Conservation (phyloP, 2,113 vertebrate genomes). For the Nothoprocta pentlandii region DNA sequence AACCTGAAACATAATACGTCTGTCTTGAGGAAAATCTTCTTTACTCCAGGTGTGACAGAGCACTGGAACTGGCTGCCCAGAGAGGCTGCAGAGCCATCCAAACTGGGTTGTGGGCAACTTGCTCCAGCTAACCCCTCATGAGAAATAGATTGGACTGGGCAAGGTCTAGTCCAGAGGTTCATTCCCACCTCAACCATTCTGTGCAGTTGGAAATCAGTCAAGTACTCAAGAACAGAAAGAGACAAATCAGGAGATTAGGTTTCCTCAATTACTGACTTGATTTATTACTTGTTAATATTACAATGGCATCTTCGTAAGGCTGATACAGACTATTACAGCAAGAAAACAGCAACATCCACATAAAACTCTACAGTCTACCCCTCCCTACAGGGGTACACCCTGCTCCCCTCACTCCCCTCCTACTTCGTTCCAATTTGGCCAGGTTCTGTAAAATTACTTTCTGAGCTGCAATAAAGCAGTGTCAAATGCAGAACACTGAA, state of each 20-base stretch:
- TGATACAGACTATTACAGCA: not conserved
- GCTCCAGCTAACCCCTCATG: not conserved
- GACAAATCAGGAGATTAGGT: rapidly evolving
- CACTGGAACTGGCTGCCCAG: not conserved
- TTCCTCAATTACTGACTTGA: not conserved
- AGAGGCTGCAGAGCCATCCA: not conserved
- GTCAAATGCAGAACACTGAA: not conserved
- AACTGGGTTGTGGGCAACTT: not conserved
- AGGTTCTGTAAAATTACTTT: not conserved
- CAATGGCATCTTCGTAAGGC: not conserved
- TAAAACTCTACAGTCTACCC: not conserved
- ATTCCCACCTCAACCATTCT: not conserved
- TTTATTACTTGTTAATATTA: not conserved
- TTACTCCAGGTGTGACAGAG: not conserved
- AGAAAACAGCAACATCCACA: not conserved
- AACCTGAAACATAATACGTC: not conserved
- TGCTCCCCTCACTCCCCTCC: not conserved
- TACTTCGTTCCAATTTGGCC: not conserved
- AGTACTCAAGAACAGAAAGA: not conserved
- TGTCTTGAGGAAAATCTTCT: not conserved
- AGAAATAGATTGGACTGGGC: not conserved
- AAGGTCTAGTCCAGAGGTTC: not conserved
- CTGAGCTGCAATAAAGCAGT: not conserved
- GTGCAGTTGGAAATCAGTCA: not conserved
- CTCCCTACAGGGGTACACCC: too few species aligned